These are phyloP conservation scores for Dryocosmus kuriphilus DNA, from an alignment of 2,888 invertebrate species.

Conservation along the genomic window DNA sequence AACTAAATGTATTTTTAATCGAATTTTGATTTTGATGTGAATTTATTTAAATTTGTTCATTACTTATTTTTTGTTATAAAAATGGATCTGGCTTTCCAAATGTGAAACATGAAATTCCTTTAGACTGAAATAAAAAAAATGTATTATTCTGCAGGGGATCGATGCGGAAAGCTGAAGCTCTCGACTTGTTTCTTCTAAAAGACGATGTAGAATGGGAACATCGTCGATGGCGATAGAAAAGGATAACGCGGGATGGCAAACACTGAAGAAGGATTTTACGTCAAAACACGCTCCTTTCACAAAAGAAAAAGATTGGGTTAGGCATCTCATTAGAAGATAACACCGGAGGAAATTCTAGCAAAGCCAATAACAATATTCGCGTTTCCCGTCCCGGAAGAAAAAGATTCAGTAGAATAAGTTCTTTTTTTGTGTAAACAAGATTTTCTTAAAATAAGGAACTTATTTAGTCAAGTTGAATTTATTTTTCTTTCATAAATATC, in stretches of 20 bases:
- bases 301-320: conserved; percentile 34
- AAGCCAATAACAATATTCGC: not conserved
- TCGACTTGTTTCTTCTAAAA: conserved; percentile 28
- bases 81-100: conserved; percentile 7
- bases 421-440: not conserved
- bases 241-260: conserved; percentile 31
- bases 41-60: not conserved
- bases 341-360: not conserved
- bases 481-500: not conserved
- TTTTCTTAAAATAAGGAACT: not conserved
- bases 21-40: not conserved
- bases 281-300: conserved; percentile 23
- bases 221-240: conserved; percentile 28
- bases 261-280: conserved; percentile 23
- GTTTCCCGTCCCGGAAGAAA: not conserved
- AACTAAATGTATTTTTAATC: not conserved
- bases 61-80: not conserved
- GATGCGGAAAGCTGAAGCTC: conserved; percentile 20
- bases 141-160: conserved; percentile 28
- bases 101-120: conserved; percentile 8
- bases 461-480: not conserved
- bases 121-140: not conserved
- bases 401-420: not conserved
- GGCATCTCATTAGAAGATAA: conserved; percentile 33
- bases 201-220: conserved; percentile 32